These are phyloP conservation scores for Tachysurus vachellii DNA, from an alignment of 2,113 vertebrate species.

Conservation along the genomic window DNA sequence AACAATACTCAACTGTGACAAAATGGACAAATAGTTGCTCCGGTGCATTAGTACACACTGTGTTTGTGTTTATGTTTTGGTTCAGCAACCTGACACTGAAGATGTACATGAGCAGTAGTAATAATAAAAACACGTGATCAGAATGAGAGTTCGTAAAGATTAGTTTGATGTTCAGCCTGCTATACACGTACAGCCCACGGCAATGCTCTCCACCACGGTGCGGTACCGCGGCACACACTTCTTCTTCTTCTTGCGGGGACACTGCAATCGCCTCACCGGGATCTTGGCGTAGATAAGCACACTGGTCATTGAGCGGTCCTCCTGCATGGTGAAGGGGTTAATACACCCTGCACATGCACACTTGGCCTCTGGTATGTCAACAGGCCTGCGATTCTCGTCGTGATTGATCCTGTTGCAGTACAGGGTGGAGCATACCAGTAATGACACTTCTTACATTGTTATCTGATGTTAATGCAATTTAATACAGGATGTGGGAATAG, in stretches of 20 bases:
- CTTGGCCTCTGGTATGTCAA: conserved; percentile 78
- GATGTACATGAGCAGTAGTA: neutral
- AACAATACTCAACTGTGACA: neutral
- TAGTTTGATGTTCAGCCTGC: conserved; percentile 63
- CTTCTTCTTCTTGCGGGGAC: conserved; percentile 63
- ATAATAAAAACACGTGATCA: neutral
- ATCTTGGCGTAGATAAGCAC: conserved; percentile 83
- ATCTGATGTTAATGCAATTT: neutral
- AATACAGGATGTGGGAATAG: neutral
- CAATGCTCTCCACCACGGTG: conserved; percentile 82
- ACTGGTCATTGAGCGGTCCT: conserved; percentile 83
- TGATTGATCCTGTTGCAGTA: conserved; percentile 77
- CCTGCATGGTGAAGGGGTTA: conserved; percentile 86
- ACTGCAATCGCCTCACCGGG: conserved; percentile 77
- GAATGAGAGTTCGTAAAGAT: conserved; percentile 5
- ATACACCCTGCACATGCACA: conserved; percentile 81
- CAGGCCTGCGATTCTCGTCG: conserved; percentile 72
- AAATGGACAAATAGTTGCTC: neutral
- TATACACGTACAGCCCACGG: conserved; percentile 85
- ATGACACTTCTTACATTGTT: neutral
- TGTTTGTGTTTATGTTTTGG: neutral
- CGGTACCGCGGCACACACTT: conserved; percentile 71
- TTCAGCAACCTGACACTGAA: neutral
- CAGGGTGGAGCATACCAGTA: conserved; percentile 2
- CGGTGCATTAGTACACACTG: neutral